Evolutionary conservation across 2,888 invertebrate genomes (phyloP).

Genomic region (Metopia argyrocephala): DNA sequence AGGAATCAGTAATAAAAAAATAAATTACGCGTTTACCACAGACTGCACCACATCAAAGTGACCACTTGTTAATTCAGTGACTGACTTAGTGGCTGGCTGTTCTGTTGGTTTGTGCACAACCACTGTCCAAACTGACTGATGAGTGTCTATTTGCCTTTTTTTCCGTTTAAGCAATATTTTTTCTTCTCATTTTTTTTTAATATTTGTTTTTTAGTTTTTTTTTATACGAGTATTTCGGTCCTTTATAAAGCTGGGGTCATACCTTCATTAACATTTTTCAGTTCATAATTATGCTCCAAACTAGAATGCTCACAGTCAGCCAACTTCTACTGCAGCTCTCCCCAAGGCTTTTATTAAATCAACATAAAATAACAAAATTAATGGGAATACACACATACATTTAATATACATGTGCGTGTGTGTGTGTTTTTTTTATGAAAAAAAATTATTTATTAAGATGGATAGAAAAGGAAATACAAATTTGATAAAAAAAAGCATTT

Average conservation of each 20-base stretch:
- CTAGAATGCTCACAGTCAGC: slow-evolving; percentile 14
- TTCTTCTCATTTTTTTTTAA: slow-evolving; percentile 35
- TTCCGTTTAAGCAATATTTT: neutral
- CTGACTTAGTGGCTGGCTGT: slow-evolving; percentile 3
- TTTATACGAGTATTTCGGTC: slow-evolving; percentile 10
- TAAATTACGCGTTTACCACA: slow-evolving; percentile 76
- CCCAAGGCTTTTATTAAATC: slow-evolving; percentile 58
- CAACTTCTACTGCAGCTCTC: slow-evolving; percentile 43
- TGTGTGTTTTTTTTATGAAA: too few relatives aligned
- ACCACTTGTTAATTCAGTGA: slow-evolving; percentile 69
- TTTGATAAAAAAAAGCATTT: slow-evolving; percentile 42
- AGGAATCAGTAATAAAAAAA: slow-evolving; percentile 47
- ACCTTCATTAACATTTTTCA: slow-evolving; percentile 65
- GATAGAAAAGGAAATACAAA: slow-evolving; percentile 21
- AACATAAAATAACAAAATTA: slow-evolving; percentile 16
- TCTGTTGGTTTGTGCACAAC: slow-evolving; percentile 5
- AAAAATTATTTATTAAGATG: too few relatives aligned
- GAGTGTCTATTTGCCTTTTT: slow-evolving; percentile 56
- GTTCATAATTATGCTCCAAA: slow-evolving; percentile 51
- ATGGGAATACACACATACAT: slow-evolving; percentile 31
- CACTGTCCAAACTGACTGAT: slow-evolving; percentile 54
- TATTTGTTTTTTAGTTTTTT: slow-evolving; percentile 2
- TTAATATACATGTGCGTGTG: slow-evolving; percentile 8
- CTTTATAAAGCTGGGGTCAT: slow-evolving; percentile 1
- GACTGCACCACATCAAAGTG: slow-evolving; percentile 76